Percentiles rank a stretch among this genome's conserved stretches.
Conservation (phyloP, 1,140 invertebrate species). For the Mamestra configurata region DNA sequence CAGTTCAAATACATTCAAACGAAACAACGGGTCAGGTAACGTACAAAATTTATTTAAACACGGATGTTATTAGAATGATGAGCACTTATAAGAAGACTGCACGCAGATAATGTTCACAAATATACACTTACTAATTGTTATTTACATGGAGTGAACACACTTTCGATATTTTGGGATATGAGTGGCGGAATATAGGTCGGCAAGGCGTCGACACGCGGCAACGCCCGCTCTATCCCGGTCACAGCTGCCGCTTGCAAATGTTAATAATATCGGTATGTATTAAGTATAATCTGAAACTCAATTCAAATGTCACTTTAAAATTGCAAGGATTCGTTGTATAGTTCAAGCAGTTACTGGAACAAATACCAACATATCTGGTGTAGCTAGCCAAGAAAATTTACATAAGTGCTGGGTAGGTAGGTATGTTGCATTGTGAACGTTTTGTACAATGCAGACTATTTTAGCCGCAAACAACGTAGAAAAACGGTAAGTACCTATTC, state of each 20-base stretch:
- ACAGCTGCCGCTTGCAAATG: slow-evolving; percentile 75
- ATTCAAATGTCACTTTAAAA: not conserved
- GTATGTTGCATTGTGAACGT: not conserved
- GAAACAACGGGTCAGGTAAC: not conserved
- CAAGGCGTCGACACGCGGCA: slow-evolving; percentile 76
- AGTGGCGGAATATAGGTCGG: slow-evolving; percentile 83
- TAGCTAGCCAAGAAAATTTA: slow-evolving; percentile 13
- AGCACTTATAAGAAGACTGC: not conserved
- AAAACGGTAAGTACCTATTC: not conserved
- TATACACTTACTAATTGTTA: slow-evolving; percentile 45
- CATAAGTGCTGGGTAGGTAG: not conserved
- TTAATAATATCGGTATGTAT: slow-evolving; percentile 57
- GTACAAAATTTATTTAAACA: not conserved
- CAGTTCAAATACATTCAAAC: not conserved
- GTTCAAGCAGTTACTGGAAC: not conserved
- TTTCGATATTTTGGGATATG: slow-evolving; percentile 86
- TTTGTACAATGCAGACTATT: not conserved
- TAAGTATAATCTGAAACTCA: not conserved
- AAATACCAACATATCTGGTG: not conserved
- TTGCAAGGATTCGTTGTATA: too few relatives aligned
- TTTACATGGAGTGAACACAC: slow-evolving; percentile 56
- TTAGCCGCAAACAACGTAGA: not conserved
- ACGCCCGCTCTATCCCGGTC: slow-evolving; percentile 84
- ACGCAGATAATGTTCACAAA: not conserved
- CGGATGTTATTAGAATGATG: not conserved